These are phyloP conservation scores for Labeo catla DNA, from an alignment of 2,113 vertebrate genomes.

Conservation along the genomic window DNA sequence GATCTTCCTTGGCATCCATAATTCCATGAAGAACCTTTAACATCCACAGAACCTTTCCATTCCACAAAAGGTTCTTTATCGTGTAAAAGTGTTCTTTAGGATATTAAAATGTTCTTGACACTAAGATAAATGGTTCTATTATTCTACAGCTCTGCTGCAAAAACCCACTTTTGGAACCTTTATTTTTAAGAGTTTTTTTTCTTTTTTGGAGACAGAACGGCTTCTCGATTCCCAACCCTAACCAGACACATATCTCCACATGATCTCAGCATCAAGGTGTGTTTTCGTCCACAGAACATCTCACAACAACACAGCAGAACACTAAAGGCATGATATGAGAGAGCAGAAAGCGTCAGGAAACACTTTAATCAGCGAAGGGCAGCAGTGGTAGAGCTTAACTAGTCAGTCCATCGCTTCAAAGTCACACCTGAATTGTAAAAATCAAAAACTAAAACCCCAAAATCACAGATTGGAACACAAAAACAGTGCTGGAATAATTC, in stretches of 20 bases:
- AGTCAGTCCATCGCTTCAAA: conserved; percentile 14
- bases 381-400: neutral
- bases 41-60: too few species aligned
- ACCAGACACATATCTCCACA: neutral
- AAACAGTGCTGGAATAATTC: neutral
- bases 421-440: conserved; percentile 1
- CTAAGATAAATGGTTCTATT: too few species aligned
- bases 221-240: conserved; percentile 13
- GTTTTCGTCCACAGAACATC: conserved; percentile 4
- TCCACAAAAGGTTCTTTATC: too few species aligned
- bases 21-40: too few species aligned
- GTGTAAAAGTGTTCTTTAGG: neutral
- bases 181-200: neutral
- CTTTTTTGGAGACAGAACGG: neutral
- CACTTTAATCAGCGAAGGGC: neutral
- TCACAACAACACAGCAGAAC: conserved; percentile 60
- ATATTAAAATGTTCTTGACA: too few species aligned
- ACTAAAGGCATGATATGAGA: conserved; percentile 59
- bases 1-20: neutral
- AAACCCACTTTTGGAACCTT: neutral
- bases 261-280: neutral
- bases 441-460: neutral
- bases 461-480: neutral
- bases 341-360: conserved; percentile 39
- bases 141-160: too few species aligned